Conservation (phyloP, 2,113 vertebrate species). For the Pyxicephalus adspersus region DNA sequence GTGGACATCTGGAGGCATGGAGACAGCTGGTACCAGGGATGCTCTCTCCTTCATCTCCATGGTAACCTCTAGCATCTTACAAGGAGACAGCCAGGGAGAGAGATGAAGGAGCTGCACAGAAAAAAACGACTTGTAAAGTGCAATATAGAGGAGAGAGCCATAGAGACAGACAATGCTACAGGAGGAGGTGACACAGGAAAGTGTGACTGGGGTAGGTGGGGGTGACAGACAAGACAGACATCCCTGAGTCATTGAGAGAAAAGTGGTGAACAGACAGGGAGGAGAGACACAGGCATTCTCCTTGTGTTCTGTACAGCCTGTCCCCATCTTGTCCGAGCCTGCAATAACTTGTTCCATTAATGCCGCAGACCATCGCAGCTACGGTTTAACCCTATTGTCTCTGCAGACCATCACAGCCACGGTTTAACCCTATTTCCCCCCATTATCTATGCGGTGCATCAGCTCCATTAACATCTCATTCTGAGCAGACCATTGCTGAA, state of each 20-base stretch:
- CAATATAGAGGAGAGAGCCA: background rate
- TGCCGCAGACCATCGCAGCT: background rate
- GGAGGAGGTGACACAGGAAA: too few species aligned
- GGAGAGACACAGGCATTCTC: background rate
- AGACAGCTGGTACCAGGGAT: conserved; percentile 44
- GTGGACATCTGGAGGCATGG: conserved; percentile 37
- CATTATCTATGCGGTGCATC: background rate
- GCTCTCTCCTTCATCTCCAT: conserved; percentile 47
- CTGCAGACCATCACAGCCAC: conserved; percentile 19
- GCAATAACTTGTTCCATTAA: conserved; percentile 29
- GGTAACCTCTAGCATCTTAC: conserved; percentile 50
- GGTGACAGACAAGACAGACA: conserved; percentile 8
- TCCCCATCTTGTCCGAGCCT: conserved; percentile 1
- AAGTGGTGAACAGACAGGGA: background rate
- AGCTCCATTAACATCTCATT: background rate
- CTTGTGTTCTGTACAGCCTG: background rate
- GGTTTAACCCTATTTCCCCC: background rate
- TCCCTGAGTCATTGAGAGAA: background rate
- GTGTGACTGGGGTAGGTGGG: background rate
- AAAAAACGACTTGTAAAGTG: conserved; percentile 17
- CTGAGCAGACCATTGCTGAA: background rate
- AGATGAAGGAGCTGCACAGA: background rate
- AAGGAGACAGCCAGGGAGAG: conserved; percentile 11
- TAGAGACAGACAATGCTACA: too few species aligned
- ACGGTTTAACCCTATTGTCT: background rate